These are phyloP conservation scores for Corynorhinus townsendii DNA, from an alignment of 2,113 vertebrate species.

Conservation along the genomic window DNA sequence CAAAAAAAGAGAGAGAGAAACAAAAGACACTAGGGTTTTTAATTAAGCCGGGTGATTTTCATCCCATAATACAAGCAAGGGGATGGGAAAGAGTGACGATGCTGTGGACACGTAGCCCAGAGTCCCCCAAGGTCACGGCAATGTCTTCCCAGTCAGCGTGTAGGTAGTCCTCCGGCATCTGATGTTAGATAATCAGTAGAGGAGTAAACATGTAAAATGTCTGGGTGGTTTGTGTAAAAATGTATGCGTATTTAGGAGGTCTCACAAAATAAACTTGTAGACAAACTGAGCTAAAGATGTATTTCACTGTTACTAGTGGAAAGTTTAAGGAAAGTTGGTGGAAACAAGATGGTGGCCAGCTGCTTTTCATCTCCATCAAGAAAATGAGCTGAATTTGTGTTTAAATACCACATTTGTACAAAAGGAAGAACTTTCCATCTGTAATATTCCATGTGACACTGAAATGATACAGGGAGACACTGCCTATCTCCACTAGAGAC, in stretches of 20 bases:
- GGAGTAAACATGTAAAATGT: neutral
- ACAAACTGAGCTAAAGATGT: neutral
- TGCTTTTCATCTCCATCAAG: neutral
- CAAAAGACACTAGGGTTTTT: neutral
- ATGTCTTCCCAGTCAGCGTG: neutral
- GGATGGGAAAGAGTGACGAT: neutral
- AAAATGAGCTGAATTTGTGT: neutral
- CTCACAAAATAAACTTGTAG: constrained; percentile 25
- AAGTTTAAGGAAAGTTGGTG: neutral
- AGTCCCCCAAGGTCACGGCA: neutral
- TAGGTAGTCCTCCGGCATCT: neutral
- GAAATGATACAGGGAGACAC: neutral
- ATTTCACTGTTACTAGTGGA: neutral
- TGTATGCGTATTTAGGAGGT: neutral
- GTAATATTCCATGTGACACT: neutral
- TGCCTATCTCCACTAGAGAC: neutral
- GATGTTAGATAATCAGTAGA: neutral
- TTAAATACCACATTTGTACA: neutral
- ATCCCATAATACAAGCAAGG: neutral
- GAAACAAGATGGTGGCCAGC: neutral
- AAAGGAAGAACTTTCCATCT: neutral
- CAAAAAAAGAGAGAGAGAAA: neutral
- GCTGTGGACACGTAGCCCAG: neutral
- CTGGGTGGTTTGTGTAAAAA: neutral
- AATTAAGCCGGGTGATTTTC: constrained; percentile 12